These are phyloP conservation scores for Epicampocera succincta DNA, from an alignment of 2,888 invertebrate genomes.

Conservation along the genomic window DNA sequence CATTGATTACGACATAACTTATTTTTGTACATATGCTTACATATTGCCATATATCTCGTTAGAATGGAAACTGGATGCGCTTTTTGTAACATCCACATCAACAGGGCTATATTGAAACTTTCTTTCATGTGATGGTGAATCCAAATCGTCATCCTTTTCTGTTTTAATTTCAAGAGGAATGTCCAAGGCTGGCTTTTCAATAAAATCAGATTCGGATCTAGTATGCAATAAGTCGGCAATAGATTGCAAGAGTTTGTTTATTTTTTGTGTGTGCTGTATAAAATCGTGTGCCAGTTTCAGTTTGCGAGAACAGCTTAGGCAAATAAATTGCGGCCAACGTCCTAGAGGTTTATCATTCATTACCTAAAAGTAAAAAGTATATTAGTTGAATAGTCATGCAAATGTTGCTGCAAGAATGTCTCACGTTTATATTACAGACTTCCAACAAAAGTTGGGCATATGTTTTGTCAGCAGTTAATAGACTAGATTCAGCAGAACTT, in stretches of 20 bases:
- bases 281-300: slow-evolving; percentile 40
- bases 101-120: slow-evolving; percentile 24
- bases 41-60: neutral
- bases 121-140: neutral
- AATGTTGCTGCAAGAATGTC: neutral
- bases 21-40: neutral
- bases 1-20: too few species aligned
- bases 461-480: neutral
- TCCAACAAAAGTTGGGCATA: slow-evolving; percentile 43
- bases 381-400: neutral
- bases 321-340: slow-evolving; percentile 43
- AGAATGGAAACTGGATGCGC: neutral
- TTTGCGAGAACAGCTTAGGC: slow-evolving; percentile 30
- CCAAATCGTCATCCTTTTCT: slow-evolving; percentile 27
- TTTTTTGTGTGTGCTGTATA: slow-evolving; percentile 33
- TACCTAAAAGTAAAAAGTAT: slow-evolving; percentile 8
- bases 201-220: neutral
- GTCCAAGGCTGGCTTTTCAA: slow-evolving; percentile 32
- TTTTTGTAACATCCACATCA: neutral
- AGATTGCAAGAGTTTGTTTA: neutral
- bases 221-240: slow-evolving; percentile 6
- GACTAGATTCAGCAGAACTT: neutral
- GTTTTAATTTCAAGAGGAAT: slow-evolving; percentile 25
- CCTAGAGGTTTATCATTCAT: slow-evolving; percentile 5
- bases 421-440: slow-evolving; percentile 54